Conservation (phyloP, 1,140 invertebrate species). For the Polypedilum vanderplanki region DNA sequence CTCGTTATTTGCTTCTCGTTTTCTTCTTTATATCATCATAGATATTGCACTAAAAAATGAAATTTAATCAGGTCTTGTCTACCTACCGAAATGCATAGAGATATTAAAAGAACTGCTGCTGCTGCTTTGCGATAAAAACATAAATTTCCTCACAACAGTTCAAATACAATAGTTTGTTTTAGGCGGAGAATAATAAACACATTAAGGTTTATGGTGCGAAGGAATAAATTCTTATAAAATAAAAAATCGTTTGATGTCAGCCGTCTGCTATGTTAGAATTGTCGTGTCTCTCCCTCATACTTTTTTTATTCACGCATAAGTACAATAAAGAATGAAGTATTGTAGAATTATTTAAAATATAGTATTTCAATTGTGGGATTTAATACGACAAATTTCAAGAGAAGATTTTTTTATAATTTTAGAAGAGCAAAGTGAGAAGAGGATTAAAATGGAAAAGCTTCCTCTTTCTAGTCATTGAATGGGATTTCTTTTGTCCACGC, state of each 20-base stretch:
- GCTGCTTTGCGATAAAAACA: background rate
- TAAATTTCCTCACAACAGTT: background rate
- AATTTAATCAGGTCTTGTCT: background rate
- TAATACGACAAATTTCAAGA: slow-evolving; percentile 19
- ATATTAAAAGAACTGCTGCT: background rate
- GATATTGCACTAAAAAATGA: background rate
- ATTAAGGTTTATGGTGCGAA: slow-evolving; percentile 12
- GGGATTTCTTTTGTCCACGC: background rate
- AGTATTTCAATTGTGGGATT: background rate
- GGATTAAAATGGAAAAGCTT: slow-evolving; percentile 6
- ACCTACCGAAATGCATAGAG: background rate
- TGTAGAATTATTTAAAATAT: background rate
- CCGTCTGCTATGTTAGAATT: background rate
- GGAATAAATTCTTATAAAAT: background rate
- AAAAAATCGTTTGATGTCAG: background rate
- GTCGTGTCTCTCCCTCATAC: background rate
- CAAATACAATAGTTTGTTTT: no score
- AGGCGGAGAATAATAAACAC: background rate
- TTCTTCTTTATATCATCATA: background rate
- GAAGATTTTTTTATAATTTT: background rate
- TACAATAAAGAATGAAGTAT: background rate
- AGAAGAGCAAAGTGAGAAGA: background rate
- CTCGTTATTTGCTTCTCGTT: no score
- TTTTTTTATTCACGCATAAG: background rate
- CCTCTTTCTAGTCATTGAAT: background rate